Base-by-base conservation (phyloP, 2,797 vertebrate species). In the Apogon talboti region DNA sequence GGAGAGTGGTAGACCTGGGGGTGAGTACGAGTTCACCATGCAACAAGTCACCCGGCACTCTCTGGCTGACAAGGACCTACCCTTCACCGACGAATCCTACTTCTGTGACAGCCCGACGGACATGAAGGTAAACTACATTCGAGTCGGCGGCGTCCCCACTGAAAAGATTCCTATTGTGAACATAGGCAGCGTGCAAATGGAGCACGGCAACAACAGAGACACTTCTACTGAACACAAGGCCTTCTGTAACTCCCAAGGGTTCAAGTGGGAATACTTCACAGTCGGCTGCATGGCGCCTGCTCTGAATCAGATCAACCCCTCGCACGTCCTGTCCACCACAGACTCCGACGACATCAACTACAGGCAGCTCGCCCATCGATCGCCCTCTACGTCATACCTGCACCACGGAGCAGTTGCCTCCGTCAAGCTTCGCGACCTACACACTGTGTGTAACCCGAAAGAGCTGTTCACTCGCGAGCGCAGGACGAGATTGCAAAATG, bases 21-120 rank as follows among this genome's bases (percentile, higher is more conserved):
- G n/a, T n/a, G n/a, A n/a, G n/a, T 56, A 67, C 42, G 63, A 63
- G 14, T 77, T 71, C 47, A 62, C 51, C 18, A 67, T 77, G 67
- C 16, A 47, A 12, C 14, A 45, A 4, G 14, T 66, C 15, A 46
- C 16, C 8, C 40, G 2, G 5, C 6, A 10, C n/a, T 0, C 18
- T 2, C 19, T 64, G 19, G 11, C n/a, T 0, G 52, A 40, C 16
- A 14, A 8, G 0, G 47, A 19, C 11, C 6, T 64, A 0, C 41
- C 54, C 0, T 72, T 72, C 33, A 11, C 10, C 3, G 28, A 52
- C 35, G 63, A 52, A 0, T 62, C 68, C 0, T 19, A 11, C 1
- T 52, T 71, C 6, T 15, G 7, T 11, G 74, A 76, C 24, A 11
- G 11, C 11, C 11, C 56, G 0, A 2, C 44, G 0, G 37, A 52